These are phyloP conservation scores for Caenorhabditis briggsae DNA, from an alignment of 1,140 invertebrate genomes.

Conservation along the genomic window DNA sequence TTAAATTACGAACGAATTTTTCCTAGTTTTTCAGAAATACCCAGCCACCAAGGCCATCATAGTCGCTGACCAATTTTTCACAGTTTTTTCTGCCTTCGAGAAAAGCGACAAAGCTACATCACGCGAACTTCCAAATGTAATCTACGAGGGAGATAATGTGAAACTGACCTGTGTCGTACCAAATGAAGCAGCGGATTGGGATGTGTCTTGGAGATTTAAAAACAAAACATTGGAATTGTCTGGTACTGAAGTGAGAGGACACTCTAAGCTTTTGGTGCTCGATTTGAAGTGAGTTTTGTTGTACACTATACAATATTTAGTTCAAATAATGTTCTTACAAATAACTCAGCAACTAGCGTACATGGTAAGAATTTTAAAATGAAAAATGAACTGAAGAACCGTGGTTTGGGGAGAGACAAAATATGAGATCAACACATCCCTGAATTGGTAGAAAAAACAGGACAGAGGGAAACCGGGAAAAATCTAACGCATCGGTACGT, in stretches of 20 bases:
- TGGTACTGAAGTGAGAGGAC: not conserved
- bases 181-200: not conserved
- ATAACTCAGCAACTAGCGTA: too few species aligned
- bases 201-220: not conserved
- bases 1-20: too few species aligned
- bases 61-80: not conserved
- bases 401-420: too few species aligned
- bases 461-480: too few species aligned
- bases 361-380: too few species aligned
- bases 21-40: not conserved
- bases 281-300: not conserved
- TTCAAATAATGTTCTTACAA: too few species aligned
- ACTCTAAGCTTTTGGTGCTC: not conserved
- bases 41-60: not conserved
- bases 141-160: slow-evolving; percentile 31
- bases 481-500: too few species aligned
- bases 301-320: too few species aligned
- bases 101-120: not conserved
- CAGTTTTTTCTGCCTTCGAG: not conserved
- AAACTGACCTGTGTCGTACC: slow-evolving; percentile 2
- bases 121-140: not conserved
- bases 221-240: too few species aligned
- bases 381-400: too few species aligned
- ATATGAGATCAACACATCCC: too few species aligned
- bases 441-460: too few species aligned